These are phyloP conservation scores for Mobula hypostoma DNA, from an alignment of 2,113 vertebrate genomes.

Conservation along the genomic window DNA sequence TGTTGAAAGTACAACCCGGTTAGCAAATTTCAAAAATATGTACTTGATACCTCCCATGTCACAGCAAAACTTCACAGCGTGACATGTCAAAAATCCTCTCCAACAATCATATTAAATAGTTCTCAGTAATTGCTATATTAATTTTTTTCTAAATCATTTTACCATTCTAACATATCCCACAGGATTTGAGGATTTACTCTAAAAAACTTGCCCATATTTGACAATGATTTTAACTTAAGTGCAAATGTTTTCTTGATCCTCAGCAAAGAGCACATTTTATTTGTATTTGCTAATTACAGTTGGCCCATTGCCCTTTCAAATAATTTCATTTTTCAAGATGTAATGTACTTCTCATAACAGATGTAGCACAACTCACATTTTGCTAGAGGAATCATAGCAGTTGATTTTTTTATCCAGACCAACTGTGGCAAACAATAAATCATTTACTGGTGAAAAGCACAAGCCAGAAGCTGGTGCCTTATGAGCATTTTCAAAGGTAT, in stretches of 20 bases:
- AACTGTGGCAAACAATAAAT: constrained; percentile 82
- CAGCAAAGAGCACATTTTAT: not conserved
- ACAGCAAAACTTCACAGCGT: not conserved
- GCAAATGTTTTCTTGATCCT: not conserved
- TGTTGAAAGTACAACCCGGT: no score
- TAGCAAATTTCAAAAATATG: not conserved
- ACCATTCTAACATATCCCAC: no score
- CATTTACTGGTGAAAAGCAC: constrained; percentile 88
- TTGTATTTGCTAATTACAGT: not conserved
- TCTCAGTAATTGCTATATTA: not conserved
- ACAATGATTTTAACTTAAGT: no score
- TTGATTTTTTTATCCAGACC: constrained; percentile 94
- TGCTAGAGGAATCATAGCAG: constrained; percentile 89
- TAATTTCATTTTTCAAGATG: not conserved
- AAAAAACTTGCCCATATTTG: not conserved
- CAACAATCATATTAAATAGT: not conserved
- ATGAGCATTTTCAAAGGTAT: constrained; percentile 75
- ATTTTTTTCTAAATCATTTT: no score
- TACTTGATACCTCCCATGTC: not conserved
- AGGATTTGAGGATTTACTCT: not conserved
- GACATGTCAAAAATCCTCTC: not conserved
- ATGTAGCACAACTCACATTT: constrained; percentile 68
- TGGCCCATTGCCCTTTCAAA: not conserved
- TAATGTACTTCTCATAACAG: not conserved
- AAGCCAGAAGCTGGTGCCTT: constrained; percentile 86